A percentile compares a stretch with the other conserved stretches of the same genome.
phyloP scores from a whole-genome alignment of 2,113 vertebrate genomes.

The Odobenus rosmarus region DNA sequence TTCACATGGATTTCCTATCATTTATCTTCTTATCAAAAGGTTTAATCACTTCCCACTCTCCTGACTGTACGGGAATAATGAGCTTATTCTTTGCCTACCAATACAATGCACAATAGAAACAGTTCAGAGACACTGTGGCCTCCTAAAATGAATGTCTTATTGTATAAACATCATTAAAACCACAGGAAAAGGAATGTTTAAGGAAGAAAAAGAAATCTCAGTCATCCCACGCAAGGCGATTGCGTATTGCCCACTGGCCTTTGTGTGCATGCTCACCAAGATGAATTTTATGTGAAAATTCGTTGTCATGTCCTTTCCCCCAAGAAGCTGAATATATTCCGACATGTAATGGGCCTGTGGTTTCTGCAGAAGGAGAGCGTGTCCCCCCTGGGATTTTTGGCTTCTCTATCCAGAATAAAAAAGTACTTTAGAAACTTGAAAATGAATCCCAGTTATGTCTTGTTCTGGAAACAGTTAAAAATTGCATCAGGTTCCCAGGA shows the following conservation, averaged over 20 bases:
- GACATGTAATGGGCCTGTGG: slow-evolving; percentile 32
- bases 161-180: slow-evolving; percentile 66
- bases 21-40: slow-evolving; percentile 82
- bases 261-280: neutral
- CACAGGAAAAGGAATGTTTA: slow-evolving; percentile 61
- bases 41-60: slow-evolving; percentile 76
- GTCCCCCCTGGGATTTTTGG: slow-evolving; percentile 15
- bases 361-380: neutral
- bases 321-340: neutral
- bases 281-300: slow-evolving; percentile 53
- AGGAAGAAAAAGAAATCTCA: slow-evolving; percentile 64
- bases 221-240: neutral
- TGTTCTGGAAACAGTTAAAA: slow-evolving; percentile 63
- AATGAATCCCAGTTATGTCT: neutral
- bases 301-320: slow-evolving; percentile 39
- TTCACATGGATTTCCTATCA: slow-evolving; percentile 80
- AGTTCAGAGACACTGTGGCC: slow-evolving; percentile 50
- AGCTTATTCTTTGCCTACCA: slow-evolving; percentile 68
- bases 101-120: slow-evolving; percentile 79
- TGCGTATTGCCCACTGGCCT: neutral
- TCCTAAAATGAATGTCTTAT: slow-evolving; percentile 73
- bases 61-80: slow-evolving; percentile 69
- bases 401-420: neutral
- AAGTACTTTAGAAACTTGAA: slow-evolving; percentile 36
- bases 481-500: neutral